Base-by-base conservation (phyloP, 2,797 vertebrate genomes). In the Hyperoplus lanceolatus region DNA sequence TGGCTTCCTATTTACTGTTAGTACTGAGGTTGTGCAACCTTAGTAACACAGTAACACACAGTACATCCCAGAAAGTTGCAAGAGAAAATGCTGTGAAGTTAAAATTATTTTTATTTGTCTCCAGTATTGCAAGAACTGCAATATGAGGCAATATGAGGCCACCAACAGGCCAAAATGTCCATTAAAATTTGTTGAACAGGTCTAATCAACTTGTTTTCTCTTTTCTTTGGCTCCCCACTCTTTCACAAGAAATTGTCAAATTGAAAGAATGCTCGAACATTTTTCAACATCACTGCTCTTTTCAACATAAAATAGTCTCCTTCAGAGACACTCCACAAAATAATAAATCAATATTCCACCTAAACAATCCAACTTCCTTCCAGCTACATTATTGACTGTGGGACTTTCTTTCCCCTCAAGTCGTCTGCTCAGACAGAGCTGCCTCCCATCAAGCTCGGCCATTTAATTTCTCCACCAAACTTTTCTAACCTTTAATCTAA, bases 71-170 rank as follows among this genome's bases (percentile, higher is more conserved):
- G 21, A 66, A 29, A 18, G 55, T 53, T 71, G 65, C 48, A 68
- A 49, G 36, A 38, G 57, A 70, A 75, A 66, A 62, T 67, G 29
- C 16, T 46, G 45, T 54, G 11, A 59, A 55, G 57, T 1, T 60
- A 70, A 50, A 36, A 73, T 70, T 46, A 51, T 71, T 61, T 55
- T 50, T 16, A 73, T 73, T 86, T 75, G 13, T 66, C 42, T 56
- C 6, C 3, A 29, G 16, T 50, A 49, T 38, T 39, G 57, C 60
- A 65, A n/a, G 15, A 10, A 61, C 43, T 21, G 58, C 51, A 67
- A 36, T 38, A 18, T 29, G 49, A 50, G 18, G 29, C 55, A 16
- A 63, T 29, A 21, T 21, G 21, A 21, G 21, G 21, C 21, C 21
- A 15, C 18, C n/a, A 55, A 69, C n/a, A 46, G 5, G 11, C 48